Evolutionary conservation across 2,888 invertebrate genomes (phyloP).

Genomic region (Tridacna gigas): DNA sequence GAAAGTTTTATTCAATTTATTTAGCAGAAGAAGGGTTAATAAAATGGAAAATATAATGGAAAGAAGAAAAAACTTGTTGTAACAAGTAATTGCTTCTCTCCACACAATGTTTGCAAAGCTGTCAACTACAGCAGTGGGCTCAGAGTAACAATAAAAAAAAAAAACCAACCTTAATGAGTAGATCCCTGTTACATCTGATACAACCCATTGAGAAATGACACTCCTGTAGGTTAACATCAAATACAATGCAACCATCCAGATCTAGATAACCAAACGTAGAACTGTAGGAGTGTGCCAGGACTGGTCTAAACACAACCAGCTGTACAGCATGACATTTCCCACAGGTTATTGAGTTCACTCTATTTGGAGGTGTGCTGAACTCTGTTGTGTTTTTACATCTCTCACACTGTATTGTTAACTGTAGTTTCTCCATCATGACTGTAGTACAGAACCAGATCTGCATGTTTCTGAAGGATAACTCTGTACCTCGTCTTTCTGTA

Average conservation of each 20-base stretch:
- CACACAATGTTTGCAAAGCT: no score
- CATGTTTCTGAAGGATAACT: slow-evolving; percentile 80
- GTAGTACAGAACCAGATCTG: slow-evolving; percentile 81
- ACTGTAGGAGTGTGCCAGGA: slow-evolving; percentile 81
- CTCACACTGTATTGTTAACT: slow-evolving; percentile 79
- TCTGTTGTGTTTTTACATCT: slow-evolving; percentile 79
- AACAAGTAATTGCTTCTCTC: no score
- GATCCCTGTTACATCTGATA: slow-evolving; percentile 83
- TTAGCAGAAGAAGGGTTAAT: no score
- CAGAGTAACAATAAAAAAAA: background rate
- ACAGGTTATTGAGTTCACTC: slow-evolving; percentile 77
- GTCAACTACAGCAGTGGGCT: no score
- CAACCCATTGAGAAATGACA: slow-evolving; percentile 82
- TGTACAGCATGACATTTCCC: slow-evolving; percentile 79
- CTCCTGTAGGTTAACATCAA: slow-evolving; percentile 84
- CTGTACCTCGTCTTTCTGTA: slow-evolving; percentile 80
- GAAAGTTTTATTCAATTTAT: no score
- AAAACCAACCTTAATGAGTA: slow-evolving; percentile 77
- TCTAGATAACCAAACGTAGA: slow-evolving; percentile 84
- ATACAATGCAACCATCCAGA: slow-evolving; percentile 81
- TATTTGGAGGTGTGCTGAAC: slow-evolving; percentile 74
- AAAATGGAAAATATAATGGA: no score
- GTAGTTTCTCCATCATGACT: slow-evolving; percentile 77
- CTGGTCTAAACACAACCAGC: slow-evolving; percentile 79
- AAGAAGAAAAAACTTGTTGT: no score